A percentile compares a stretch with the other conserved stretches of the same genome.
Conservation (phyloP, 2,113 vertebrate genomes). For the Sylvilagus bachmani region DNA sequence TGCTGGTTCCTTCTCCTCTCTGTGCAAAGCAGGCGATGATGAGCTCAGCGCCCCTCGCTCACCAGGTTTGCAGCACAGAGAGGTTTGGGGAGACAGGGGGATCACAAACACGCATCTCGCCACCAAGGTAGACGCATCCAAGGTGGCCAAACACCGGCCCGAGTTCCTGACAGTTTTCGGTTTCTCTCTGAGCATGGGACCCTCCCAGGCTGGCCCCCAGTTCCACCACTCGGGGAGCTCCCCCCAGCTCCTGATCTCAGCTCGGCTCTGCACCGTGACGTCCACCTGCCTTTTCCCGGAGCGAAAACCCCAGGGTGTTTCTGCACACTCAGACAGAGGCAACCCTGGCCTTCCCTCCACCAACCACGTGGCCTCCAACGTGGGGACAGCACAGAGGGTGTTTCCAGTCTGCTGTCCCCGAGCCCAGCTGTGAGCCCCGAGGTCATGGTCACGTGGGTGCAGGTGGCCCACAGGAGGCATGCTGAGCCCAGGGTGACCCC, state of each 20-base stretch:
- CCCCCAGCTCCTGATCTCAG: neutral
- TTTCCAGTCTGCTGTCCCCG: neutral
- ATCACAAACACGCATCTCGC: neutral
- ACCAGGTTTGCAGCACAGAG: neutral
- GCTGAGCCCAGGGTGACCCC: neutral
- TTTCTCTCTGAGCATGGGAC: conserved; percentile 37
- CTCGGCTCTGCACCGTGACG: neutral
- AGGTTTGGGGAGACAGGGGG: neutral
- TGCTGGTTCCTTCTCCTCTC: neutral
- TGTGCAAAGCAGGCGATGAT: neutral
- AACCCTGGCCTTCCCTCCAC: neutral
- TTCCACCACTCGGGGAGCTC: neutral
- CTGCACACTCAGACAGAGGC: conserved; percentile 33
- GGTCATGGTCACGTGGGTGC: neutral
- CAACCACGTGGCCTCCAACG: neutral
- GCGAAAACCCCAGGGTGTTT: conserved; percentile 64
- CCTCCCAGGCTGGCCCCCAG: neutral
- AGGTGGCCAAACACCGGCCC: neutral
- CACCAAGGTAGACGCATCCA: neutral
- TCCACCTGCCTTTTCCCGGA: conserved; percentile 55
- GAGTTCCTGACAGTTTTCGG: neutral
- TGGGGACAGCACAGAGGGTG: neutral
- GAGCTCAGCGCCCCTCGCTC: neutral
- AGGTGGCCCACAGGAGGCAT: neutral
- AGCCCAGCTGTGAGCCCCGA: neutral